Evolutionary conservation across 2,113 vertebrate genomes (phyloP), one percentile per base, ranked within the genome.

Genomic region (Aphyosemion australe): DNA sequence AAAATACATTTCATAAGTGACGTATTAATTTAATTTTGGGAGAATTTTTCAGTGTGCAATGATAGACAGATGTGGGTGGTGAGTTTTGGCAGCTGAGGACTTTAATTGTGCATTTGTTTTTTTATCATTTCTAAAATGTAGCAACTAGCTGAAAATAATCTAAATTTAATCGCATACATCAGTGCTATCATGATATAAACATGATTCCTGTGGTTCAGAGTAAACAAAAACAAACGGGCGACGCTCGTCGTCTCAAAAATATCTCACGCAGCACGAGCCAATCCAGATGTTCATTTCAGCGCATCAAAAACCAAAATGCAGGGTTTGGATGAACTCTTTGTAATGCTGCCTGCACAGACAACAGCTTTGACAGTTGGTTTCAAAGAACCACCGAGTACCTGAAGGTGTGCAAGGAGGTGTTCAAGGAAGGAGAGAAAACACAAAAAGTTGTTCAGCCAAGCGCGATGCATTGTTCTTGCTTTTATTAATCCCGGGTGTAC

Each of bases 401-500:
- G 78, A 91, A 89, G 53, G 53, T 52, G 21, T 52, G 50, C 50
- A 52, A 86, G 88, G 86, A 88, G 86, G 84, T 79, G 77, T 67
- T 82, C 69, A 68, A 84, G 70, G 76, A 83, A 84, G 83, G 75
- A 72, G 59, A 85, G 71, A 88, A 89, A 89, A 37, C 34, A 37
- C 34, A 79, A 86, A 84, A 91, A 86, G 88, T 78, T 82, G 87
- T 89, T 90, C 87, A 91, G 84, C 86, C 87, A 90, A 87, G 88
- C 87, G 88, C 86, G 90, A 90, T 89, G 88, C 85, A 90, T 78
- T 71, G 61, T 78, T 87, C 87, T 82, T 84, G 87, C 89, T 89
- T 90, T 89, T 86, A 91, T 89, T 90, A 91, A 92, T 92, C 88
- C 89, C 87, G 53, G 80, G 83, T 86, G 87, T 89, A 88, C 79